Evolutionary conservation across 2,888 invertebrate genomes (phyloP), one percentile per base, ranked within the genome.

Genomic region (Lamellibrachia columna): DNA sequence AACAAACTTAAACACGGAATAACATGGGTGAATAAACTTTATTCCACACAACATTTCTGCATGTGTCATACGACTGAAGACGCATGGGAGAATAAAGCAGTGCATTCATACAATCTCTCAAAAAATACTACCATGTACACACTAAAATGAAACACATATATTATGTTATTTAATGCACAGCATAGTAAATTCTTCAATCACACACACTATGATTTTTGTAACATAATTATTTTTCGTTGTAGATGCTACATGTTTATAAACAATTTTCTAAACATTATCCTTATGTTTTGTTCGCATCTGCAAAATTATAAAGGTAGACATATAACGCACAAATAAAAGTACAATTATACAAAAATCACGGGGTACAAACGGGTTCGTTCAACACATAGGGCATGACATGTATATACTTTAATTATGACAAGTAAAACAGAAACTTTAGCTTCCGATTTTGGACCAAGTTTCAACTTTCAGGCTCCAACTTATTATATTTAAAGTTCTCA

Each of bases 371-470:
- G n/a, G 75, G 15, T 75, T 75, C 75, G n/a, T 75, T 15, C 75
- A 75, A 22, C 15, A 22, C 75, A 22, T 15, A 75, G 15, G 75
- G n/a, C 75, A 75, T 22, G n/a, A 3, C 75, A 75, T n/a, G 55
- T 55, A 55, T 55, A 55, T 55, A 55, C 75, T 75, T 75, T 75
- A 75, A 75, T 22, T 75, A 75, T 22, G 75, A 75, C 75, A 15
- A 75, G 75, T 75, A 75, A 75, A 11, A 75, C 75, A 75, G 75
- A 75, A 75, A 75, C 75, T 75, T 22, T 75, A 75, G 75, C n/a
- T 75, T 75, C 75, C 75, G n/a, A 75, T 75, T 75, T 75, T n/a
- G 15, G 75, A 75, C 75, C n/a, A 75, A 22, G 75, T 75, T 75
- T 75, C n/a, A 11, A 75, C 6, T 75, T 75, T 75, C 75, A 75